A percentile compares a stretch with the other conserved stretches of the same genome.
phyloP scores from a whole-genome alignment of 2,113 vertebrate genomes.

The Piprites chloris region DNA sequence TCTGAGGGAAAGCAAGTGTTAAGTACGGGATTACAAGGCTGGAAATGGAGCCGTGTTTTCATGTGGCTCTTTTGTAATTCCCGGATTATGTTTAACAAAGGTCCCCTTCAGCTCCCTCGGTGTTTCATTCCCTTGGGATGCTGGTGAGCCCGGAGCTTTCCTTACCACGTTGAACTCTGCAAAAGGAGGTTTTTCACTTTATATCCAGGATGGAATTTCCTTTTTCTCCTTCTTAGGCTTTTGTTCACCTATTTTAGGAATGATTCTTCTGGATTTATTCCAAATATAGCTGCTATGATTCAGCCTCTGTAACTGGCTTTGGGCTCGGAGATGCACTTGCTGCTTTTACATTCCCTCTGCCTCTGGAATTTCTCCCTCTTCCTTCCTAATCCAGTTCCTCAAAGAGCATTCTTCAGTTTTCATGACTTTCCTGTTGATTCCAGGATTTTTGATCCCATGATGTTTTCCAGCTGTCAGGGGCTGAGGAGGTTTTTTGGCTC shows the following conservation, averaged over 20 bases:
- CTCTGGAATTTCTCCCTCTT: background rate
- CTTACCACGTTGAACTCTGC: background rate
- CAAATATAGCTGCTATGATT: conserved; percentile 18
- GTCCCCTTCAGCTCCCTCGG: background rate
- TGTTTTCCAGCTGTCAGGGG: background rate
- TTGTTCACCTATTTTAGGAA: conserved; percentile 19
- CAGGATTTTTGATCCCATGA: background rate
- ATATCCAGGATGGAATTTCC: conserved; percentile 5
- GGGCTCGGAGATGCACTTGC: background rate
- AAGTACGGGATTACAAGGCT: background rate
- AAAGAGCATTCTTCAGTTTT: background rate
- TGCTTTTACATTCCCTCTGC: background rate
- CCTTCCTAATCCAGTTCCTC: background rate
- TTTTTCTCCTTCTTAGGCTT: background rate
- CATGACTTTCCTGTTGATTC: background rate
- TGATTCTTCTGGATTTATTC: background rate
- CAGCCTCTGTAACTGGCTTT: background rate
- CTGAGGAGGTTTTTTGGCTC: background rate
- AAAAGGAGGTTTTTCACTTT: background rate
- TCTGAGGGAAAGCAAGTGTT: background rate
- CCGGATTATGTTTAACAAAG: conserved; percentile 17
- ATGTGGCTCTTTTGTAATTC: background rate
- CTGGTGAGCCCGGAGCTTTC: background rate
- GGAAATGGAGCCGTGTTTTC: background rate
- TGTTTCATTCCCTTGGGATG: background rate